These are phyloP conservation scores for Diachasmimorpha longicaudata DNA, from an alignment of 1,140 invertebrate genomes.

Conservation along the genomic window DNA sequence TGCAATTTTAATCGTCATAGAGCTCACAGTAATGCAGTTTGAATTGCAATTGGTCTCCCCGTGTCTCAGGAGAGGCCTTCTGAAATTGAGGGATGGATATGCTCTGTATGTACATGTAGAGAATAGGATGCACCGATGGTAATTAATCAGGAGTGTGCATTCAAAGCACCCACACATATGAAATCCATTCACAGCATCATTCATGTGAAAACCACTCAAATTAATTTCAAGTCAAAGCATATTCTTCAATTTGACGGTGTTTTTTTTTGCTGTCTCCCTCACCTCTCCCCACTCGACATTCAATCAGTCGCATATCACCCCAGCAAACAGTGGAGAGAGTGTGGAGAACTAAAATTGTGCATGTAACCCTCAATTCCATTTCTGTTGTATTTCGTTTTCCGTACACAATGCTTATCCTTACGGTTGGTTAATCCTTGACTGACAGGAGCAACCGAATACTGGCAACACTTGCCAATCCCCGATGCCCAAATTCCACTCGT, in stretches of 20 bases:
- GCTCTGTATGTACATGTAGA: neutral
- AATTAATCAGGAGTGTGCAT: slow-evolving; percentile 11
- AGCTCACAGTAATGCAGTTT: neutral
- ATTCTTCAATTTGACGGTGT: slow-evolving; percentile 53
- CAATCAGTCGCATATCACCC: slow-evolving; percentile 48
- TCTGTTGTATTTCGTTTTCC: slow-evolving; percentile 36
- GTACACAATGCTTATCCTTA: slow-evolving; percentile 54
- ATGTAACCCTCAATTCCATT: slow-evolving; percentile 45
- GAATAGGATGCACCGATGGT: neutral
- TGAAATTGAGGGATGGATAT: neutral
- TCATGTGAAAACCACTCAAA: slow-evolving; percentile 57
- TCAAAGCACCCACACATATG: slow-evolving; percentile 27
- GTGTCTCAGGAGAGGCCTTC: slow-evolving; percentile 1
- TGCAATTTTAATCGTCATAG: neutral
- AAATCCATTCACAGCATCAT: slow-evolving; percentile 28
- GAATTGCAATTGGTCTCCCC: neutral
- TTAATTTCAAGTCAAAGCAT: slow-evolving; percentile 62
- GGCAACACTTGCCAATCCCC: slow-evolving; percentile 33
- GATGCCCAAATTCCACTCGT: slow-evolving; percentile 20
- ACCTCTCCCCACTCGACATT: slow-evolving; percentile 46
- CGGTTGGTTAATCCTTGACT: slow-evolving; percentile 57
- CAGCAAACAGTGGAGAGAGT: neutral
- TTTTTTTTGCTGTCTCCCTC: too few species aligned
- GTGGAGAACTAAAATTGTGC: neutral
- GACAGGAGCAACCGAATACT: slow-evolving; percentile 46